These are phyloP conservation scores for Micrastur ruficollis DNA, from an alignment of 2,797 vertebrate genomes.

Conservation along the genomic window DNA sequence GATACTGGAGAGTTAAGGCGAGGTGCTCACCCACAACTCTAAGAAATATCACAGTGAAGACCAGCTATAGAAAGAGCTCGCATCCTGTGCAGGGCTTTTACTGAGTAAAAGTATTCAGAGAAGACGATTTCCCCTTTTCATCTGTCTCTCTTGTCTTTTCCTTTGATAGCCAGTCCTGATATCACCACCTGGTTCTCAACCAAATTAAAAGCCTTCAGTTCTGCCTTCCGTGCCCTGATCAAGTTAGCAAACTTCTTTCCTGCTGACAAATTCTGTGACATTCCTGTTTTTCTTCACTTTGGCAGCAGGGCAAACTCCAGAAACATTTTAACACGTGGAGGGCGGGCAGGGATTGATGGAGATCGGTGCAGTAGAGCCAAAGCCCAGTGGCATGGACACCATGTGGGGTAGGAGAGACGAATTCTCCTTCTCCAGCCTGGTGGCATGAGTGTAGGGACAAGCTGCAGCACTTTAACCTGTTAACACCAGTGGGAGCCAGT, in stretches of 20 bases:
- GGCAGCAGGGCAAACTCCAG: not conserved
- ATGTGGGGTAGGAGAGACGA: not conserved
- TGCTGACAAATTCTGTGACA: not conserved
- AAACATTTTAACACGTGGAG: not conserved
- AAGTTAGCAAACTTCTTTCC: not conserved
- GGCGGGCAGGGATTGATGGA: not conserved
- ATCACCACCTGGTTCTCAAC: accelerated
- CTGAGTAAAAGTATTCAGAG: not conserved
- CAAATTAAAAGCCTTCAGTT: not conserved
- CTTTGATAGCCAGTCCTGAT: not conserved
- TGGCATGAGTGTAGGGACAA: not conserved
- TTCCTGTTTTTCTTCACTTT: not conserved
- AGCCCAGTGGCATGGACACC: accelerated
- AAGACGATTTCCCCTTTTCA: not conserved
- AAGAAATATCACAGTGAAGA: not conserved
- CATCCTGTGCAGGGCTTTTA: not conserved
- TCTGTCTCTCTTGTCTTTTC: not conserved
- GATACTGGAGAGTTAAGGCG: not conserved
- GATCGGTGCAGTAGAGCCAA: not conserved
- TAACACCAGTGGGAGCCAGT: not conserved
- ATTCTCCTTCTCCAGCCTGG: not conserved
- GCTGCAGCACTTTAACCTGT: not conserved
- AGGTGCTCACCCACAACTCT: not conserved
- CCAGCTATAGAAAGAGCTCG: not conserved
- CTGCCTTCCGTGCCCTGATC: not conserved